Conservation (phyloP, 2,888 invertebrate genomes). For the Phortica magna region DNA sequence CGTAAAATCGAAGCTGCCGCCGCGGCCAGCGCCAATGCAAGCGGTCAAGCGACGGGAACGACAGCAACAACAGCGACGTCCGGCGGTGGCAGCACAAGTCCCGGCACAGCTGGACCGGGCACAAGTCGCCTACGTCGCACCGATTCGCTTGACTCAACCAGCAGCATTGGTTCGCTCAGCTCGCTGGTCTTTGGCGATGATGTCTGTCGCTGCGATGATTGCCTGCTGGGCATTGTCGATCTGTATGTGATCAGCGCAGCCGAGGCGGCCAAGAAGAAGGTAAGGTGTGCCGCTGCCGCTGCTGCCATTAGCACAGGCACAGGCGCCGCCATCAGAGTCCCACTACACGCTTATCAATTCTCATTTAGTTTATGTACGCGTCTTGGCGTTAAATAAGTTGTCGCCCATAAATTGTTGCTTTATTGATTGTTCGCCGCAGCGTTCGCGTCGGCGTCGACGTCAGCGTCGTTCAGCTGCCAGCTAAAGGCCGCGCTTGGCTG, state of each 20-base stretch:
- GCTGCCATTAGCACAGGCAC: neutral
- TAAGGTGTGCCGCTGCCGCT: constrained; percentile 73
- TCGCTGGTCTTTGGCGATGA: constrained; percentile 83
- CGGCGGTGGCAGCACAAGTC: constrained; percentile 21
- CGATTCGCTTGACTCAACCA: constrained; percentile 87
- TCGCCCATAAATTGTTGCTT: constrained; percentile 25
- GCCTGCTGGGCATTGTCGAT: constrained; percentile 89
- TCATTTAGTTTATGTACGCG: neutral
- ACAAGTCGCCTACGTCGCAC: constrained; percentile 82
- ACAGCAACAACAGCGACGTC: constrained; percentile 65
- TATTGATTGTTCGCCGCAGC: constrained; percentile 1
- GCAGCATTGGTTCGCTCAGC: constrained; percentile 84
- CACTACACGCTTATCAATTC: constrained; percentile 1
- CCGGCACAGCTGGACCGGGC: constrained; percentile 45
- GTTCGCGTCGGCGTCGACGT: too few species aligned
- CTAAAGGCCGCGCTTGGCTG: too few species aligned
- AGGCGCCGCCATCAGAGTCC: neutral
- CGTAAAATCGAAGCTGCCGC: constrained; percentile 88
- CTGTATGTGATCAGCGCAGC: constrained; percentile 82
- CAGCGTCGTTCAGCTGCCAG: neutral
- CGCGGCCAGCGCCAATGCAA: constrained; percentile 74
- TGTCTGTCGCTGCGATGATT: constrained; percentile 90
- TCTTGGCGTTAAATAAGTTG: constrained; percentile 27
- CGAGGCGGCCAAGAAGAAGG: constrained; percentile 84
- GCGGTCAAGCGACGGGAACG: constrained; percentile 48